Base-by-base conservation (phyloP, 2,797 vertebrate species). In the Girardinus metallicus region DNA sequence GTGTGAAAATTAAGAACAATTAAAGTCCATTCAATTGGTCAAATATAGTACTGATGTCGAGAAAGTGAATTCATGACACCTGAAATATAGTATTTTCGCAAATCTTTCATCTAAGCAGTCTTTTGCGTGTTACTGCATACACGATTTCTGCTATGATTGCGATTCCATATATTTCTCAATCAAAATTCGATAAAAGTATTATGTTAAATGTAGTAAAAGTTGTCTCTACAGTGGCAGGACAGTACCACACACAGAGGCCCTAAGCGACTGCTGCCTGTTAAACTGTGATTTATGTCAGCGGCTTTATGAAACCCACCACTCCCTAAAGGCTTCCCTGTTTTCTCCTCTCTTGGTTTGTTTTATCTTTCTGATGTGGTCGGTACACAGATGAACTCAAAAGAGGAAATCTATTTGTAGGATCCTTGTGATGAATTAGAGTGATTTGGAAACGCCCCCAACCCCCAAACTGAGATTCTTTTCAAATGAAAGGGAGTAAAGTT, bases 251-350 rank as follows among this genome's bases (percentile, higher is more conserved):
- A 71, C 60, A 62, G 26, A 1, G 11, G 43, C 71, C 73, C 80
- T 26, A n/a, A 62, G 53, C 55, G 47, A 39, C 87, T 87, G 83
- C 83, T 82, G 79, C 80, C 66, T 76, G 78, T 79, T 51, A 29
- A 73, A 78, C 74, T 43, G 71, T 87, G 87, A 94, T 93, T 94
- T 85, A 92, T 89, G 86, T 91, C 88, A 82, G 79, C 74, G 73
- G 89, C 81, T 88, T 90, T 87, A 85, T 93, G 87, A 93, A 91
- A 92, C 87, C 87, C 86, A 87, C 77, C 86, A 74, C 85, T 92
- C 86, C 85, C 86, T 49, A 53, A 87, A 84, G 85, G 75, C 84
- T 75, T 74, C 79, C 77, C 83, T 73, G 73, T 81, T 89, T 92
- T 88, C 82, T 88, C 77, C 76, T 89, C 76, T 88, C 62, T 86